Evolutionary conservation across 2,797 vertebrate genomes (phyloP).

Genomic region (Notoglanidium macrostoma): DNA sequence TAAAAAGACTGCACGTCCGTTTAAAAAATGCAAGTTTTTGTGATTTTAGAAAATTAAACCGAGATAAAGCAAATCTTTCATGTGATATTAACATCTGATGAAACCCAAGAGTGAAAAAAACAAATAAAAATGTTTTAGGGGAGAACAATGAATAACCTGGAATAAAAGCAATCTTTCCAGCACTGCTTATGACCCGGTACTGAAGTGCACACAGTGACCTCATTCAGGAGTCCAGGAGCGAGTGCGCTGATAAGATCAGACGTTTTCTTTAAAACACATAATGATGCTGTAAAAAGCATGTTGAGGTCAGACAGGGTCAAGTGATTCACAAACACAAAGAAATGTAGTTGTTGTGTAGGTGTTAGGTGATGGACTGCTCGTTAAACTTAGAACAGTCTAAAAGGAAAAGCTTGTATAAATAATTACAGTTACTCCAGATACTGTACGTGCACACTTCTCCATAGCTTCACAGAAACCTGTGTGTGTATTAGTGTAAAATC

Average conservation of each 20-base stretch:
- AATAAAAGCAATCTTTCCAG: background rate
- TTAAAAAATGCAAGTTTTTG: background rate
- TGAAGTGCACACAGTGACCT: background rate
- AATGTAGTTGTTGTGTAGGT: background rate
- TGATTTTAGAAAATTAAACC: background rate
- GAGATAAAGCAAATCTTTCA: background rate
- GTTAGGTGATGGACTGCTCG: background rate
- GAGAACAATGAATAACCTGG: background rate
- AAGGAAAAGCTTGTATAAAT: background rate
- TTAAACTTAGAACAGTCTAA: background rate
- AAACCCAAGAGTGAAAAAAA: background rate
- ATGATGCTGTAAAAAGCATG: background rate
- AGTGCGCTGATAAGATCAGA: background rate
- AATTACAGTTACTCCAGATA: background rate
- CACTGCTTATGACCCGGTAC: background rate
- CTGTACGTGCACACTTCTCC: background rate
- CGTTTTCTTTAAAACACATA: background rate
- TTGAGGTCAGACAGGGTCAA: background rate
- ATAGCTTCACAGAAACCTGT: background rate
- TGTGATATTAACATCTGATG: background rate
- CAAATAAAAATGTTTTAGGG: background rate
- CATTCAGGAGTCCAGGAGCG: conserved; percentile 1
- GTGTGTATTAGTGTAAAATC: background rate
- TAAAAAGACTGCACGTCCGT: background rate
- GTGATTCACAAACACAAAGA: background rate